phyloP scores from a whole-genome alignment of 1,140 invertebrate genomes.

The Lordiphosa mommai region DNA sequence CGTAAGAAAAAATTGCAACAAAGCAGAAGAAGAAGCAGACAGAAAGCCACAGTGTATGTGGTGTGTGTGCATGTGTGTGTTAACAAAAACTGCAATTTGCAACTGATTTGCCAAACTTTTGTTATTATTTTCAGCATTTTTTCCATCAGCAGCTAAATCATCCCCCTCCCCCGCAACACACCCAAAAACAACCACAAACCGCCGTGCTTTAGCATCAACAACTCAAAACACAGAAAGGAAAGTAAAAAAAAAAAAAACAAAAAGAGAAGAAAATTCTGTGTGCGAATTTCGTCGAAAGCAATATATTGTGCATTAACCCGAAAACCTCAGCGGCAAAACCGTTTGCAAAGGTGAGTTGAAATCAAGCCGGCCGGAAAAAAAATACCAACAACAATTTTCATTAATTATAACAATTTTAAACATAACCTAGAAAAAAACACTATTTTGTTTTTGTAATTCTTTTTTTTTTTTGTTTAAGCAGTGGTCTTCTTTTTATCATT shows the following conservation, averaged over 20 bases:
- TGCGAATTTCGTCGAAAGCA: constrained; percentile 9
- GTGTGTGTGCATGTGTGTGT: constrained; percentile 23
- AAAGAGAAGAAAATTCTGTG: background rate
- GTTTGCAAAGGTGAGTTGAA: constrained; percentile 1
- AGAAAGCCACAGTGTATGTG: constrained; percentile 36
- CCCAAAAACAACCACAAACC: constrained; percentile 2
- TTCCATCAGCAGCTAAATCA: background rate
- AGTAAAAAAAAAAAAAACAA: constrained; percentile 2
- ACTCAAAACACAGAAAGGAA: background rate
- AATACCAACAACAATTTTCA: constrained; percentile 5
- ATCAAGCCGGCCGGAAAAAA: background rate
- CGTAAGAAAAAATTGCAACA: constrained; percentile 60
- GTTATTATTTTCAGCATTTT: constrained; percentile 9
- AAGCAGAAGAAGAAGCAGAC: constrained; percentile 56
- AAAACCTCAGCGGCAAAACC: background rate
- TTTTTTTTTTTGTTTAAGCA: constrained; percentile 58
- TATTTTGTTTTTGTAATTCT: constrained; percentile 62
- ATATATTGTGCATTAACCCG: constrained; percentile 5
- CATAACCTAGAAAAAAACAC: constrained; percentile 57
- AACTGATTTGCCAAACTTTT: constrained; percentile 1
- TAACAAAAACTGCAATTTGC: constrained; percentile 8
- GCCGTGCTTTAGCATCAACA: constrained; percentile 12
- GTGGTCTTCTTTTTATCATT: constrained; percentile 39
- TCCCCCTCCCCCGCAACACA: constrained; percentile 4
- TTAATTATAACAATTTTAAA: constrained; percentile 31